Percentiles rank a stretch among this genome's conserved stretches.
These are phyloP conservation scores for Podarcis raffonei DNA, from an alignment of 2,113 vertebrate genomes.

Conservation along the genomic window DNA sequence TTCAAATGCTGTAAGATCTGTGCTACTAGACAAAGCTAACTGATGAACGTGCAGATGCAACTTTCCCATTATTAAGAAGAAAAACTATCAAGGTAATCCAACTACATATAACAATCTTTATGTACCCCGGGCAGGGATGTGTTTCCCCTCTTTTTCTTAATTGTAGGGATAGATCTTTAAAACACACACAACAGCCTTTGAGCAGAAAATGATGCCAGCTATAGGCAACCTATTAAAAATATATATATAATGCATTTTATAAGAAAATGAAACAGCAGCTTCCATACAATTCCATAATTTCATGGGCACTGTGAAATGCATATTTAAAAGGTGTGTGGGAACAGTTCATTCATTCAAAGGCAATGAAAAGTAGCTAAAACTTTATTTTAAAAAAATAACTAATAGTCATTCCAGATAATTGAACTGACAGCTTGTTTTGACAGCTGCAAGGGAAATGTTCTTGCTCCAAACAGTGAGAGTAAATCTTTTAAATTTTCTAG, in stretches of 20 bases:
- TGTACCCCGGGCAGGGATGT: neutral
- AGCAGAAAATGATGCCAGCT: conserved; percentile 48
- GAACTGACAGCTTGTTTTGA: conserved; percentile 82
- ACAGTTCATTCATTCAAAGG: conserved; percentile 72
- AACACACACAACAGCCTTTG: conserved; percentile 32
- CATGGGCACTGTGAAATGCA: conserved; percentile 57
- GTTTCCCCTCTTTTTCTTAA: no score
- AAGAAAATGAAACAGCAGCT: conserved; percentile 71
- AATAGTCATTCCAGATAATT: conserved; percentile 78
- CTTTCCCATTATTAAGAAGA: neutral
- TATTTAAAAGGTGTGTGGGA: conserved; percentile 74
- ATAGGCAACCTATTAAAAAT: conserved; percentile 47
- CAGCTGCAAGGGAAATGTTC: conserved; percentile 75
- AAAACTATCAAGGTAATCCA: neutral
- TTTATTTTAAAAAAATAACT: conserved; percentile 80
- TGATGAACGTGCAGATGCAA: neutral
- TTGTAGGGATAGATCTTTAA: no score
- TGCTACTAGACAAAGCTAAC: neutral
- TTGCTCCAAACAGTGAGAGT: conserved; percentile 72
- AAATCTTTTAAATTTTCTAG: conserved; percentile 76
- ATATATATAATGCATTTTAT: conserved; percentile 62
- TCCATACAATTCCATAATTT: conserved; percentile 69
- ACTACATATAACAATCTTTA: neutral
- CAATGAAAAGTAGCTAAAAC: conserved; percentile 69
- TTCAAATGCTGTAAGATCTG: neutral